Percentiles rank a stretch among this genome's conserved stretches.
These are phyloP conservation scores for Calyptomena viridis DNA, from an alignment of 2,113 vertebrate genomes.

Conservation along the genomic window DNA sequence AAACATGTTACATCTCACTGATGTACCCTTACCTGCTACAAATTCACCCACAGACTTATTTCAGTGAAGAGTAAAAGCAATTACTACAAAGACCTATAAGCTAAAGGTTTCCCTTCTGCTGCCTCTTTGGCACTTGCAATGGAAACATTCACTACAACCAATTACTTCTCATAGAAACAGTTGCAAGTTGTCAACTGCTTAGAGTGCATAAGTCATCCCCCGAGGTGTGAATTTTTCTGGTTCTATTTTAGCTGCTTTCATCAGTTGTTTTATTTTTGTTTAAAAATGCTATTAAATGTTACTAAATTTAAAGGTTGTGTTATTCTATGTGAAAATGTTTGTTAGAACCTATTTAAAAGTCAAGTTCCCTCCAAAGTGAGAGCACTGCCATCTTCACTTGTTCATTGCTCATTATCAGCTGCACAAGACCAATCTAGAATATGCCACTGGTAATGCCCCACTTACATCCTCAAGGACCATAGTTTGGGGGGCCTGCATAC, in stretches of 20 bases:
- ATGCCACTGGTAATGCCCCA: background rate
- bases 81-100: background rate
- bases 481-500: rapidly evolving
- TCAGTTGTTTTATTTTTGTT: background rate
- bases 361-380: background rate
- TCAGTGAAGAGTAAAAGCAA: background rate
- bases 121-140: background rate
- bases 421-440: background rate
- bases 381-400: background rate
- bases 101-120: background rate
- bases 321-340: background rate
- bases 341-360: background rate
- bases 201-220: background rate
- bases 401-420: background rate
- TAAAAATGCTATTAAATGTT: background rate
- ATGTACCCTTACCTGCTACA: background rate
- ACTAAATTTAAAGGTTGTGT: background rate
- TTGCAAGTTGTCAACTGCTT: background rate
- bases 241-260: background rate
- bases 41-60: background rate
- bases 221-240: background rate
- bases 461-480: background rate
- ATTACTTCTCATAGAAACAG: background rate
- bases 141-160: background rate
- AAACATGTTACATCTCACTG: background rate